Percentiles rank a stretch among this genome's conserved stretches.
Evolutionary conservation across 2,888 invertebrate genomes (phyloP).

Genomic region (Cryptosula pallasiana): DNA sequence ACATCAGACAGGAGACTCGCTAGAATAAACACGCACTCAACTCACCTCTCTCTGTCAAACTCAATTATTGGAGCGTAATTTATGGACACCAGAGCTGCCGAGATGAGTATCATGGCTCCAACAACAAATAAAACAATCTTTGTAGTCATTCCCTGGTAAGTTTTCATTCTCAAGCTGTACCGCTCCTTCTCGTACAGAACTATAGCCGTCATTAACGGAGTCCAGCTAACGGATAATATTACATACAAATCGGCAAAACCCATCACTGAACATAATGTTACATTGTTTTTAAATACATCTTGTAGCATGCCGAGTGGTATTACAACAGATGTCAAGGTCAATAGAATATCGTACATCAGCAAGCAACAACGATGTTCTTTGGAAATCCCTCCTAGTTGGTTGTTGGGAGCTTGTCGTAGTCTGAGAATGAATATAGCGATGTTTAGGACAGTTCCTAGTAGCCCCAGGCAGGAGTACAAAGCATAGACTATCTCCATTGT

Average conservation of each 20-base stretch:
- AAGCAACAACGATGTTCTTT: background rate
- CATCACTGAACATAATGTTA: background rate
- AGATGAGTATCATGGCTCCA: background rate
- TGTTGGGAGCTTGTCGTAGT: background rate
- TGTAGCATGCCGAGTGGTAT: background rate
- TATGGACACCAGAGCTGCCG: background rate
- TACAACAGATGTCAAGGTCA: background rate
- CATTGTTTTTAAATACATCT: background rate
- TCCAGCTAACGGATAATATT: background rate
- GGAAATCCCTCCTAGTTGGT: background rate
- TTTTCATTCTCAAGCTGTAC: background rate
- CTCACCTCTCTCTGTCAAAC: background rate
- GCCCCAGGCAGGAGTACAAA: background rate
- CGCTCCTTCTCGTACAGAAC: constrained; percentile 1
- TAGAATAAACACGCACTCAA: too few species aligned
- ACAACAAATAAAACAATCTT: background rate
- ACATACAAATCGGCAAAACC: background rate
- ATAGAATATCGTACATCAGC: background rate
- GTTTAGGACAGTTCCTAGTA: background rate
- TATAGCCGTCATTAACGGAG: background rate
- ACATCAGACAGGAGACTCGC: too few species aligned
- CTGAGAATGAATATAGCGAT: background rate
- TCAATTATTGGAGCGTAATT: background rate
- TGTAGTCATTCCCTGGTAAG: constrained; percentile 9
- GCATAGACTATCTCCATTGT: background rate